These are phyloP conservation scores for Meloidogyne exigua DNA, from an alignment of 1,140 invertebrate species.

Conservation along the genomic window DNA sequence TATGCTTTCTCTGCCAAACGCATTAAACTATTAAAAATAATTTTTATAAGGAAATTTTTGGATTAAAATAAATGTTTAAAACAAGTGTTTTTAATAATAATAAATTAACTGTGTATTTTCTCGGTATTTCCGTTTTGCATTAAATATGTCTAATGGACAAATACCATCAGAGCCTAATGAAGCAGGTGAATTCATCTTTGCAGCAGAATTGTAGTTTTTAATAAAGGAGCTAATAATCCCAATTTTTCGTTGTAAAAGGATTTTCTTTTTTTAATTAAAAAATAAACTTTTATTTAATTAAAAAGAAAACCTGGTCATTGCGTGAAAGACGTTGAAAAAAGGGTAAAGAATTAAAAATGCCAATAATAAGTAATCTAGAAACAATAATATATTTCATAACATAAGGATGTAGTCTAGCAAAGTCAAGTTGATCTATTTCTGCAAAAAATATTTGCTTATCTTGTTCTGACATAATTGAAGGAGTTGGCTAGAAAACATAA, in stretches of 20 bases:
- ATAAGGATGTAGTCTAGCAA: background rate
- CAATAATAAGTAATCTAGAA: background rate
- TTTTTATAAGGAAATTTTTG: no score
- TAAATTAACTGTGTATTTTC: background rate
- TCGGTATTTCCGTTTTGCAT: background rate
- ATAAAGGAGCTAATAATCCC: background rate
- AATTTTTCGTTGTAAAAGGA: background rate
- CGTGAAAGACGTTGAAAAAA: background rate
- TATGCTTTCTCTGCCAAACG: background rate
- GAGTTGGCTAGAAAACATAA: slow-evolving; percentile 9
- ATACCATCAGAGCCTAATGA: background rate
- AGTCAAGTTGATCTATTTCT: background rate
- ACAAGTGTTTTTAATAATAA: no score
- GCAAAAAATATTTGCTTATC: background rate
- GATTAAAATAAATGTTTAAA: no score
- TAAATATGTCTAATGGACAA: background rate
- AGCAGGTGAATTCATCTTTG: background rate
- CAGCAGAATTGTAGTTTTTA: background rate
- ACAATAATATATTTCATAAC: background rate
- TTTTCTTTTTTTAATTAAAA: background rate
- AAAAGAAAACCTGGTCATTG: background rate
- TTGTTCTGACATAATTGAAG: background rate
- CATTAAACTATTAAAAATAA: background rate
- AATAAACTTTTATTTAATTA: background rate
- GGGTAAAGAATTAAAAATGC: background rate